Conservation (phyloP, 2,113 vertebrate species). For the Seriola aureovittata region DNA sequence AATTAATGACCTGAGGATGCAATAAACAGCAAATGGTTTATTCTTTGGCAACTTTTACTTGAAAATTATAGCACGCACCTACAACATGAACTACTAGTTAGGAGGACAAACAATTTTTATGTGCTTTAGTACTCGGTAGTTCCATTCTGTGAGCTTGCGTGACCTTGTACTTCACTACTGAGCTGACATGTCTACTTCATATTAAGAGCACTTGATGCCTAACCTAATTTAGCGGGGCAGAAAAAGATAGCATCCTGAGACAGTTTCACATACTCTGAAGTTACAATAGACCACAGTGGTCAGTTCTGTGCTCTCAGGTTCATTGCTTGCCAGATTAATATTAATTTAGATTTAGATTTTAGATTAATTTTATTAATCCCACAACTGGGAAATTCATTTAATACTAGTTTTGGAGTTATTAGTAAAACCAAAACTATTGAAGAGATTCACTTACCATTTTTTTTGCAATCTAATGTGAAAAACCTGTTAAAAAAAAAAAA, state of each 20-base stretch:
- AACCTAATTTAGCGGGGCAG: not conserved
- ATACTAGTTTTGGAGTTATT: not conserved
- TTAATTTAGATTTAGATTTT: not conserved
- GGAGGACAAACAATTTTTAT: not conserved
- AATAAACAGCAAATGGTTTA: constrained; percentile 23
- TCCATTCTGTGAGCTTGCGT: not conserved
- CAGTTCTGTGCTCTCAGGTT: not conserved
- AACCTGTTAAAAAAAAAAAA: too few species aligned
- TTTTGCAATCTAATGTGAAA: too few species aligned
- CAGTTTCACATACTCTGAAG: too few species aligned
- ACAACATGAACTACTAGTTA: not conserved
- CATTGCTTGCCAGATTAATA: not conserved
- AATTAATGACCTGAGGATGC: constrained; percentile 15
- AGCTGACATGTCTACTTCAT: not conserved
- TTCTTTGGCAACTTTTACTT: constrained; percentile 27
- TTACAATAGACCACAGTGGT: not conserved
- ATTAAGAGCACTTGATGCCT: not conserved
- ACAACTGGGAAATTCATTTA: too few species aligned
- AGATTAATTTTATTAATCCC: too few species aligned
- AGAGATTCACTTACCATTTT: too few species aligned
- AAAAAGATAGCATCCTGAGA: not conserved
- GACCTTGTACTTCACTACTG: not conserved
- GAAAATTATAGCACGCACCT: not conserved
- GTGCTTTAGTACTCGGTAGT: not conserved
- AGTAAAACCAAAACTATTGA: not conserved